Evolutionary conservation across 2,797 vertebrate genomes (phyloP), one percentile per base, ranked within the genome.

Genomic region (Tarsius wallacei): DNA sequence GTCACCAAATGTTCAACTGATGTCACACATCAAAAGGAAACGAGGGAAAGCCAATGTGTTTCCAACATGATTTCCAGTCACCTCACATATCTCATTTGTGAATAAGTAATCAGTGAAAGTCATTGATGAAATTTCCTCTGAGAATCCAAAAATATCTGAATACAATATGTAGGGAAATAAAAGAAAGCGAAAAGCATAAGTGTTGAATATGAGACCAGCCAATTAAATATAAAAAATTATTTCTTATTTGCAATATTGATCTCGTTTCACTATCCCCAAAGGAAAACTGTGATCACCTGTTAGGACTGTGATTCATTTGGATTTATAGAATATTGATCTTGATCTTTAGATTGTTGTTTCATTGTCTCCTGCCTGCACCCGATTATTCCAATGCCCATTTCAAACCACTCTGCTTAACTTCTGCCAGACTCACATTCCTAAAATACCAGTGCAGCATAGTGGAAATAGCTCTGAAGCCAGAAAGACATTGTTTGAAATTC

Each of bases 351-450:
- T 31, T 49, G n/a, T 26, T 47, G 47, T 10, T 19, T 83, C 33
- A 36, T 33, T 0, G 12, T 11, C 55, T 42, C 22, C 10, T 42
- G 15, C 51, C 21, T 16, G 42, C 5, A 73, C n/a, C 63, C 8
- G 19, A 6, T 26, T 16, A 70, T 3, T 11, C 53, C 89, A 36
- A 10, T 4, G 22, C 26, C 87, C 71, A 87, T 19, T 83, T 77
- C 76, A 70, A 87, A 16, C 66, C 74, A 76, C 61, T 85, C 80
- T 22, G 47, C n/a, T 53, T 70, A 21, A 57, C 64, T 76, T 21
- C 74, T 64, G 59, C 83, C 87, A 90, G 78, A 61, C 47, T 71
- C 51, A 81, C 90, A 92, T 84, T 96, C 94, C 76, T 96, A 28
- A 89, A 93, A 96, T 96, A 96, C 64, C 90, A 96, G 47, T 0